A percentile compares a stretch with the other conserved stretches of the same genome.
phyloP scores from a whole-genome alignment of 1,140 invertebrate genomes.

The Ceratitis capitata region DNA sequence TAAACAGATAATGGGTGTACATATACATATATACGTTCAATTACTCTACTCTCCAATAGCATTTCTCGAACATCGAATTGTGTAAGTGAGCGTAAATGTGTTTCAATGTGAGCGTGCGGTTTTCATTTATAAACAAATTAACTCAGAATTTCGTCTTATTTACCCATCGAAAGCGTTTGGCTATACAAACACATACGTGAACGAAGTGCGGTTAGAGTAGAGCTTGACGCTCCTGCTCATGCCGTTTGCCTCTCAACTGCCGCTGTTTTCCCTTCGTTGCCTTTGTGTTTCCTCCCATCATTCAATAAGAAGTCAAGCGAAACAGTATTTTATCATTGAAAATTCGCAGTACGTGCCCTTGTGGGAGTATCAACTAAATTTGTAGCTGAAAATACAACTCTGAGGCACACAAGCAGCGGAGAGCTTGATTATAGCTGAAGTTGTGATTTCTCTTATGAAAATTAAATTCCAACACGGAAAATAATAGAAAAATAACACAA shows the following conservation, averaged over 20 bases:
- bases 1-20: not conserved
- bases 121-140: slow-evolving; percentile 2
- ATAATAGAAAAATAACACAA: too few species aligned
- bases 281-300: not conserved
- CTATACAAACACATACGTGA: not conserved
- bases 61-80: not conserved
- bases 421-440: too few species aligned
- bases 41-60: not conserved
- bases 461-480: too few species aligned
- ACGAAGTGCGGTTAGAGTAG: not conserved
- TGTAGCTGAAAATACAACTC: too few species aligned
- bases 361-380: too few species aligned
- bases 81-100: not conserved
- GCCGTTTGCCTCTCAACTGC: not conserved
- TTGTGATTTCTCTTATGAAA: too few species aligned
- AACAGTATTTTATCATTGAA: too few species aligned
- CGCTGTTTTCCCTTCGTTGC: not conserved
- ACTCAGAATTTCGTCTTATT: not conserved
- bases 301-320: not conserved
- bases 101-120: not conserved
- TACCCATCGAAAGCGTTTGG: not conserved
- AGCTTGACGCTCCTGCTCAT: not conserved
- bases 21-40: not conserved
- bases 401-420: too few species aligned
- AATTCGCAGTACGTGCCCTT: too few species aligned